Evolutionary conservation across 2,113 vertebrate genomes (phyloP).

Genomic region (Hippocampus guttulatus): DNA sequence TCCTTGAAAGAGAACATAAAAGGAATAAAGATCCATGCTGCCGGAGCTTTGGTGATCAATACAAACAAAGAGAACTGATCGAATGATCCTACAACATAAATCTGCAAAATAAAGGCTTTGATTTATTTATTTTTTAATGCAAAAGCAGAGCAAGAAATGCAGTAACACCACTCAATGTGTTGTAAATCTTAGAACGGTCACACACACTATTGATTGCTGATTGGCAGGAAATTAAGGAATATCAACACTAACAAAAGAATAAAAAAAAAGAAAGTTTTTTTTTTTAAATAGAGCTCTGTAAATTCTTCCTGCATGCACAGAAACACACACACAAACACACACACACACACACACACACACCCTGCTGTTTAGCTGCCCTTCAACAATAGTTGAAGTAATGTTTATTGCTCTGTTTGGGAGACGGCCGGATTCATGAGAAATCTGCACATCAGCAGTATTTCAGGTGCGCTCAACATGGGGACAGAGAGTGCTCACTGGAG

Average conservation of each 20-base stretch:
- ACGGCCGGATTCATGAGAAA: conserved; percentile 85
- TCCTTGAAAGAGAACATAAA: conserved; percentile 19
- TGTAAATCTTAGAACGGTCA: background rate
- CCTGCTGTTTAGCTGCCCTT: conserved; percentile 46
- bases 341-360: conserved; percentile 4
- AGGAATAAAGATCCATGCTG: conserved; percentile 32
- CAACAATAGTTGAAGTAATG: conserved; percentile 64
- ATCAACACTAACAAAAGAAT: conserved; percentile 19
- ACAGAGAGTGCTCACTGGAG: conserved; percentile 51
- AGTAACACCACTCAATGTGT: background rate
- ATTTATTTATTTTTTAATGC: background rate
- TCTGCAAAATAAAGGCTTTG: conserved; percentile 32
- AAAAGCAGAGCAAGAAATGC: conserved; percentile 22
- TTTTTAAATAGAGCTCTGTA: conserved; percentile 33
- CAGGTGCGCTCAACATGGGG: conserved; percentile 62
- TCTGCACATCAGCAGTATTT: conserved; percentile 85
- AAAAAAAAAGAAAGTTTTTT: conserved; percentile 20
- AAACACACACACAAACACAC: conserved; percentile 28
- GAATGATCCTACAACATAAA: conserved; percentile 60
- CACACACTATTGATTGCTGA: conserved; percentile 36
- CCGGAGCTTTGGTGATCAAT: conserved; percentile 57
- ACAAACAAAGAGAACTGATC: conserved; percentile 60
- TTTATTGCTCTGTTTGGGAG: conserved; percentile 76
- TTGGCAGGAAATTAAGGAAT: conserved; percentile 48
- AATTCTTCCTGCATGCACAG: conserved; percentile 3